Percentiles rank a stretch among this genome's conserved stretches.
Conservation (phyloP, 2,888 invertebrate genomes). For the Apamea anceps region DNA sequence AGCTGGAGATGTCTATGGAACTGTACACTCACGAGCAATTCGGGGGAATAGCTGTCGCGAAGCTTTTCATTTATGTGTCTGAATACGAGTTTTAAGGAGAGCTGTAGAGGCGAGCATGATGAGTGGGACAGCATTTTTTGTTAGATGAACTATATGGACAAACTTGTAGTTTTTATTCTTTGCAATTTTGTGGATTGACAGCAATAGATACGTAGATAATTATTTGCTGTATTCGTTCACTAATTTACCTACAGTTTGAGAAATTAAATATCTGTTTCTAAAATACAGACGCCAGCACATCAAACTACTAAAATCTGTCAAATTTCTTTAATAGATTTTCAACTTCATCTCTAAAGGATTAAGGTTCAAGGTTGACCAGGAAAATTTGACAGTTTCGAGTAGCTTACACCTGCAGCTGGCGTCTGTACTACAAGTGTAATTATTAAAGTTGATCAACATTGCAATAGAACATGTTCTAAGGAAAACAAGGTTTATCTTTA, state of each 20-base stretch:
- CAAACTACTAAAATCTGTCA: too few relatives aligned
- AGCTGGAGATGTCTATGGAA: constrained; percentile 96
- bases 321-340: too few relatives aligned
- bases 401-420: too few relatives aligned
- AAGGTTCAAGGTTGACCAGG: too few relatives aligned
- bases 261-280: neutral
- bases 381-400: too few relatives aligned
- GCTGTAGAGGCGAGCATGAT: constrained; percentile 28
- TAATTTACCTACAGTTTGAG: neutral
- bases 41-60: constrained; percentile 95
- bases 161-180: neutral
- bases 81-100: constrained; percentile 92
- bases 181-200: neutral
- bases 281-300: too few relatives aligned
- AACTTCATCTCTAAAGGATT: too few relatives aligned
- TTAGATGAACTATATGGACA: neutral
- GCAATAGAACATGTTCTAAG: neutral
- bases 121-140: constrained; percentile 22
- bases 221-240: neutral
- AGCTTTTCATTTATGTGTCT: constrained; percentile 96
- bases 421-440: too few relatives aligned
- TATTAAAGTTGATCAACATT: neutral
- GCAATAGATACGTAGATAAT: neutral
- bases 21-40: constrained; percentile 93
- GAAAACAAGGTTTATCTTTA: neutral